A percentile compares a stretch with the other conserved stretches of the same genome.
Conservation (phyloP, 2,113 vertebrate genomes). For the human region GRCh38 chr11:133669501-133670000, state of each 20-base stretch:
- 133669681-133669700: background rate
- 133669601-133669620: too few relatives aligned
- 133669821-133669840: background rate
- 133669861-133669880: background rate
- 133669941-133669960: background rate
- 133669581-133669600: background rate
- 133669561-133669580: accelerated
- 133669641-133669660: background rate
- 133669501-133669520: background rate
- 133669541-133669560: accelerated
- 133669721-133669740: background rate
- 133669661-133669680: background rate
- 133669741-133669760: background rate
- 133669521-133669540: background rate
- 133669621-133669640: background rate
- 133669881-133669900: background rate
- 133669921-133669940: background rate
- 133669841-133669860: accelerated
- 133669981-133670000: background rate
- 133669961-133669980: background rate
- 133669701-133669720: background rate
- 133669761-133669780: background rate
- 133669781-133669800: background rate
- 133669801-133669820: background rate
- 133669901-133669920: background rate